Evolutionary conservation across 2,797 vertebrate species (phyloP), one percentile per base, ranked within the genome.

Genomic region (Smutsia temminckii): DNA sequence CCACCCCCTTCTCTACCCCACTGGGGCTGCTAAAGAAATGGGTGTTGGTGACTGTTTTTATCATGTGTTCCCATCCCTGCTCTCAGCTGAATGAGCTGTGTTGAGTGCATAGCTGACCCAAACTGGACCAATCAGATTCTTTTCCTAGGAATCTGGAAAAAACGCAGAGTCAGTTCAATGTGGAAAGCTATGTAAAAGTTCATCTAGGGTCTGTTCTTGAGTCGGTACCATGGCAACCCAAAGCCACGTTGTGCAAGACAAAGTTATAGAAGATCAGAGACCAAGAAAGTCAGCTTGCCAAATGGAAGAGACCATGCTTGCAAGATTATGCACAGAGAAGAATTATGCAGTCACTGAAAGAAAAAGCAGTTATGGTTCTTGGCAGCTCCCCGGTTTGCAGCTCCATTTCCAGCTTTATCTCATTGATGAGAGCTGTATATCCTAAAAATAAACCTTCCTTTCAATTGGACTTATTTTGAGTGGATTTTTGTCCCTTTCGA

Each of bases 371-470:
- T 7, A 6, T 27, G 27, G 25, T 61, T 34, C 11, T 59, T 57
- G 13, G 75, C 80, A 71, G 32, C n/a, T 27, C n/a, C 66, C 51
- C 27, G 72, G 32, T 18, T 17, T 51, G 55, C 40, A 68, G 78
- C 6, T 34, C 21, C 78, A n/a, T 51, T 77, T 69, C 42, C 57
- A 88, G 64, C 74, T 89, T n/a, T 57, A 72, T 77, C 61, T 83
- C 68, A 21, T 77, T 66, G 72, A 77, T 23, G 49, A 87, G 71
- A 46, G 23, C 29, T 25, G 42, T 49, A 7, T 14, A n/a, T 32
- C 68, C 85, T 85, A 88, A 89, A 96, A 89, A 78, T 83, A 93
- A 78, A 63, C 3, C 40, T 92, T 42, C 53, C 46, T 93, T 91
- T 91, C 95, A 42, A 17, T 9, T 57, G 74, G 34, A 78, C 81